phyloP scores from a whole-genome alignment of 2,113 vertebrate genomes.

The Coreoperca whiteheadi region DNA sequence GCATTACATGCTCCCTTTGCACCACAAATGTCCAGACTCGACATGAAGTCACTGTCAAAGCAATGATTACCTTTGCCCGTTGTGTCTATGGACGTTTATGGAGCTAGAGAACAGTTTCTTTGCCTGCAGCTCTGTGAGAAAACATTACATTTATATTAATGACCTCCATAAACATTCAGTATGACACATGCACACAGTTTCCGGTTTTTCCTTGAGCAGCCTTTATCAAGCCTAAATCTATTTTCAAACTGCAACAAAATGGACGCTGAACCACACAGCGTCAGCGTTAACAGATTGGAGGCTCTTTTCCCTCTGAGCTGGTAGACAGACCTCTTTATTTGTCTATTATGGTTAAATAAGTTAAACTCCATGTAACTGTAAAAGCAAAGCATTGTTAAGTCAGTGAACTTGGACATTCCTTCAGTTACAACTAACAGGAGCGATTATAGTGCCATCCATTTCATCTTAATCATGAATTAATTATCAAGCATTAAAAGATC shows the following conservation, averaged over 20 bases:
- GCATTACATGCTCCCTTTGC: not conserved
- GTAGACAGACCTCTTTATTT: not conserved
- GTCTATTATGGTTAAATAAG: not conserved
- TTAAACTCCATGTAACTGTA: not conserved
- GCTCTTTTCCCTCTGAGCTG: conserved; percentile 11
- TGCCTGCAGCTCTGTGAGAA: conserved; percentile 33
- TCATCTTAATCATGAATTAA: conserved; percentile 12
- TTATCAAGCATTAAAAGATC: not conserved
- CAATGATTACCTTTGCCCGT: conserved; percentile 39
- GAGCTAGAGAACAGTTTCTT: conserved; percentile 20
- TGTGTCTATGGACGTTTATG: conserved; percentile 29
- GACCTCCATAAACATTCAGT: conserved; percentile 45
- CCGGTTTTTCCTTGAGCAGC: conserved; percentile 1
- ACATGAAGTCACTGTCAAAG: conserved; percentile 40
- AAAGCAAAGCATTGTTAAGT: conserved; percentile 4
- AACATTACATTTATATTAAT: conserved; percentile 46
- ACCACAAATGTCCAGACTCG: conserved; percentile 26
- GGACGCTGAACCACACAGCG: not conserved
- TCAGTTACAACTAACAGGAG: not conserved
- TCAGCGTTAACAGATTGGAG: not conserved
- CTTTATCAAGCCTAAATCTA: conserved; percentile 39
- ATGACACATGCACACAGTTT: conserved; percentile 31
- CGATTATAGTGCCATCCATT: not conserved
- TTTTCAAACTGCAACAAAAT: conserved; percentile 34
- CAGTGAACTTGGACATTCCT: not conserved